Conservation (phyloP, 1,140 invertebrate genomes). For the Aphelenchoides besseyi region DNA sequence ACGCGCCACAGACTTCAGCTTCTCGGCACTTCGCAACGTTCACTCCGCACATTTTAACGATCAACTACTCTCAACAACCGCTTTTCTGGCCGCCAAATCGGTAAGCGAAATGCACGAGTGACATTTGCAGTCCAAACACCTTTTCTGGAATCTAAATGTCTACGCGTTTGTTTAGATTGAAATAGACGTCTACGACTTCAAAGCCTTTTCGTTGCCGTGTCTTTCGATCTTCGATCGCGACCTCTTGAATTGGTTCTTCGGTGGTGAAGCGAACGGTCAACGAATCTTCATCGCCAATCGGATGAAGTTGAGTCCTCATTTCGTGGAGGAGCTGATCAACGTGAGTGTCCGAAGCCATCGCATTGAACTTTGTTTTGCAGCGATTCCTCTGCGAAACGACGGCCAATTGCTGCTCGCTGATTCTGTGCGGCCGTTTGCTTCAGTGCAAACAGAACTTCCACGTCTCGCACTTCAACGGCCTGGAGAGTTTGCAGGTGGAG, state of each 20-base stretch:
- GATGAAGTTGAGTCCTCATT: background rate
- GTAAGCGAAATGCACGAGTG: too few species aligned
- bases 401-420: background rate
- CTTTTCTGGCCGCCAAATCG: background rate
- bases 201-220: background rate
- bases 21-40: background rate
- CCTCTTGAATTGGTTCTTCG: background rate
- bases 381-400: background rate
- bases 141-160: too few species aligned
- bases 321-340: background rate
- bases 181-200: constrained; percentile 6
- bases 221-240: background rate
- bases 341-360: background rate
- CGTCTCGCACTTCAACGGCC: background rate
- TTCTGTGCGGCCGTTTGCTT: background rate
- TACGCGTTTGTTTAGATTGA: too few species aligned
- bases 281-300: background rate
- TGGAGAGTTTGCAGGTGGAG: background rate
- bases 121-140: too few species aligned
- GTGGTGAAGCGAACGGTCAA: background rate
- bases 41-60: background rate
- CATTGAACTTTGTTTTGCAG: background rate
- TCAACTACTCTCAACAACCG: background rate
- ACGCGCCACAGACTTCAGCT: background rate
- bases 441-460: background rate